Evolutionary conservation across 2,113 vertebrate species (phyloP), one percentile per base, ranked within the genome.

Genomic region (Epinephelus cyanopodus): DNA sequence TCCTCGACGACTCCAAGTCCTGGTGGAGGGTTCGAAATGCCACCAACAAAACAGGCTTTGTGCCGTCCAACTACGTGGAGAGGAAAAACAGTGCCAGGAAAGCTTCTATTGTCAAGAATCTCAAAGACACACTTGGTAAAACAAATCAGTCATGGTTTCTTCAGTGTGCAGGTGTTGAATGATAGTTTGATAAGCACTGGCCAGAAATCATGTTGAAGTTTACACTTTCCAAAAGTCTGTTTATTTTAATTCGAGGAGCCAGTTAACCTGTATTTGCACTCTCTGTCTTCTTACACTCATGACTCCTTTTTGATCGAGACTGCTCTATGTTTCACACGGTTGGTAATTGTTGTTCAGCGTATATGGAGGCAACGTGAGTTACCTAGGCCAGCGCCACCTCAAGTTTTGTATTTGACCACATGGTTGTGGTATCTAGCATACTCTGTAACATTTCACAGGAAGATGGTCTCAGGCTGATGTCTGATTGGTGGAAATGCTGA

Each of bases 31-130:
- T 98, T 61, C 94, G 97, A 73, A 98, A 98, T 84, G 95, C 96
- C 74, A 96, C 96, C 90, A 97, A 98, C 95, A 97, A 97, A 94
- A 98, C 96, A 0, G 97, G 97, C 87, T 97, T 97, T 78, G 97
- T 98, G 88, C 97, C 97, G 62, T 98, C 97, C 77, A 98, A 98
- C 94, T 98, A 98, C 15, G 97, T 98, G 71, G 97, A 98, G 90
- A 95, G 97, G 83, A 98, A 98, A 91, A 98, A 97, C 94, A 97
- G 97, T 33, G 96, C 97, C 75, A 95, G 97, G 74, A 98, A 98
- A 91, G 97, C 96, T 25, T 97, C 97, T 21, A 97, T 98, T 80
- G 97, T 98, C 71, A 97, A 97, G 94, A 98, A 97, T 77, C 92
- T 98, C 68, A 98, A 98, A 93, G 97, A 98, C 90, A 97, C 97